Evolutionary conservation across 2,888 invertebrate genomes (phyloP), one percentile per base, ranked within the genome.

Genomic region (Strigamia transsilvanica): DNA sequence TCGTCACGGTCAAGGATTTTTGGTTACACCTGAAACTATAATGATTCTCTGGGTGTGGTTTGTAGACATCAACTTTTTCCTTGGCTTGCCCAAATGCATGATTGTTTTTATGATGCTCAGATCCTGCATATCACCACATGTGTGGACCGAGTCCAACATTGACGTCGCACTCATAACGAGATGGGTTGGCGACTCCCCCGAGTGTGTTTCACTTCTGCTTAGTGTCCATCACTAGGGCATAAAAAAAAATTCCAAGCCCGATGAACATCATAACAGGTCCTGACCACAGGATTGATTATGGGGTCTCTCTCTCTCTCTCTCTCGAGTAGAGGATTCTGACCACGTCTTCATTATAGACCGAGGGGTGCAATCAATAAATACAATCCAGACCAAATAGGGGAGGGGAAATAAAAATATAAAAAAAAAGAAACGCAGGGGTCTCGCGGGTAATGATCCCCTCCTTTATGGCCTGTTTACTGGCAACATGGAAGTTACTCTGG

Each of bases 201-300:
- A 32, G 73, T 27, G 32, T n/a, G 32, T 73, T 73, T 73, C n/a
- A 73, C 73, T 73, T 27, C 32, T 27, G 73, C 27, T 32, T 32
- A 73, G 27, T 73, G 73, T 73, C 73, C 73, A 73, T 73, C 73
- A 73, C 73, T 32, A 32, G 23, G 73, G 23, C 32, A 32, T 73
- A 73, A 73, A 73, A 73, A 27, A 32, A 73, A 73, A 73, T 23
- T 73, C 32, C 13, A 73, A 73, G 3, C 32, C 73, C 13, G 73
- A 73, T 27, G 73, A 32, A 73, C 73, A 27, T 73, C 73, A 73
- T 73, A 73, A 73, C 73, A 73, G 12, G 23, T n/a, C 21, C 21
- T 66, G 21, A 66, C 61, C 61, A 66, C 61, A 66, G 61, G 61
- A 66, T 66, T 66, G 61, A 66, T 66, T 66, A 66, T 66, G 61